phyloP scores from a whole-genome alignment of 92 coral and sea anemone species.

The Parazoanthus darwini region DNA sequence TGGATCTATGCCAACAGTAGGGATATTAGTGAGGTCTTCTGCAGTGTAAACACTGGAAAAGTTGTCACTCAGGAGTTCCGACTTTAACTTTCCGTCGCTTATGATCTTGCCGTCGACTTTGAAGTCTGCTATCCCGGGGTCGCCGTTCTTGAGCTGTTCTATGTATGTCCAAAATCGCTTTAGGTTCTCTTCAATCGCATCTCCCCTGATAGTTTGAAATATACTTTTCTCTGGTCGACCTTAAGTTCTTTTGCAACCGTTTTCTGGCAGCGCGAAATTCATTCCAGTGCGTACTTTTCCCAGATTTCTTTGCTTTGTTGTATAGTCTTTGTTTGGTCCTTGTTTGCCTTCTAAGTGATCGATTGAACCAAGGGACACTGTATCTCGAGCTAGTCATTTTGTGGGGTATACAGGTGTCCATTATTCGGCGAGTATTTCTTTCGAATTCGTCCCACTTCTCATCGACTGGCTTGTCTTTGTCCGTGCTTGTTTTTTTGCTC shows the following conservation, averaged over 20 bases:
- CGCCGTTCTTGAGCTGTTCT: slow-evolving; percentile 52
- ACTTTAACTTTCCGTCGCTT: slow-evolving; percentile 41
- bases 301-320: slow-evolving; percentile 61
- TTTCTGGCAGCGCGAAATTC: too few relatives aligned
- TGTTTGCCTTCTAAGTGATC: slow-evolving; percentile 44
- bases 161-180: slow-evolving; percentile 36
- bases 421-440: slow-evolving; percentile 39
- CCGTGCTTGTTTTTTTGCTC: too few relatives aligned
- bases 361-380: slow-evolving; percentile 65
- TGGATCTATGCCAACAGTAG: neutral
- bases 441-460: slow-evolving; percentile 63
- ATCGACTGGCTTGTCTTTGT: slow-evolving; percentile 44
- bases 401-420: slow-evolving; percentile 29
- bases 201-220: too few relatives aligned
- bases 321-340: slow-evolving; percentile 58
- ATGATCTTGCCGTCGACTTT: slow-evolving; percentile 52
- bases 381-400: slow-evolving; percentile 58
- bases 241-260: too few relatives aligned
- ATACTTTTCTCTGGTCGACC: too few relatives aligned
- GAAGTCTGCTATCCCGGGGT: slow-evolving; percentile 60
- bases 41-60: too few relatives aligned
- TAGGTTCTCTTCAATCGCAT: too few relatives aligned
- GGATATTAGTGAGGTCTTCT: too few relatives aligned
- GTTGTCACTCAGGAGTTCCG: slow-evolving; percentile 45
- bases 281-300: slow-evolving; percentile 25